Percentiles rank a stretch among this genome's conserved stretches.
Evolutionary conservation across 2,888 invertebrate species (phyloP).

Genomic region (Galerucella calmariensis): DNA sequence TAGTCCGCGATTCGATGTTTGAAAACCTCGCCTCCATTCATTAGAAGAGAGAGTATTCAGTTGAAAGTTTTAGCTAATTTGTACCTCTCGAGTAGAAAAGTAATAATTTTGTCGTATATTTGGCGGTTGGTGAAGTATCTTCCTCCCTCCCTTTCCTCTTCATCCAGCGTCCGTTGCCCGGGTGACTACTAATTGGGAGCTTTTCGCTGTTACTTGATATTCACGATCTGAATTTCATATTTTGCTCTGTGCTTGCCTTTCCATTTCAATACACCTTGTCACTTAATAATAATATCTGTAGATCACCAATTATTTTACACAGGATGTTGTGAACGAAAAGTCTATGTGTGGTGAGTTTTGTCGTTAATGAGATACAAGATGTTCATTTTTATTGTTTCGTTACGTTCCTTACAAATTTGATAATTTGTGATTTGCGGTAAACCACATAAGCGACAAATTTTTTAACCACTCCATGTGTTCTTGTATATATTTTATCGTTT

Average conservation of each 20-base stretch:
- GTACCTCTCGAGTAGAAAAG: constrained; percentile 36
- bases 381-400: background rate
- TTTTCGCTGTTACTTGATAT: constrained; percentile 45
- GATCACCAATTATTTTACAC: no score
- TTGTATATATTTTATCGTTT: constrained; percentile 13
- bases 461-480: constrained; percentile 1
- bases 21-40: constrained; percentile 27
- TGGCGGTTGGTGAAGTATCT: constrained; percentile 25
- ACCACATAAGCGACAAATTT: constrained; percentile 10
- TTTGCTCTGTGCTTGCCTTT: constrained; percentile 28
- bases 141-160: constrained; percentile 39
- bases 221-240: constrained; percentile 42
- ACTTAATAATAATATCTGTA: constrained; percentile 25
- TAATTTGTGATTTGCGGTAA: background rate
- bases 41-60: constrained; percentile 35
- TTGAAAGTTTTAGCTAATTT: constrained; percentile 34
- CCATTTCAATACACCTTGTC: constrained; percentile 30
- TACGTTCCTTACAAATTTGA: background rate
- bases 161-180: constrained; percentile 42
- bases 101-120: constrained; percentile 41
- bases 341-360: no score
- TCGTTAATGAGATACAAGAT: no score
- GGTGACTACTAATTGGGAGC: constrained; percentile 47
- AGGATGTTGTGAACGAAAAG: no score
- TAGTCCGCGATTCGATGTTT: constrained; percentile 13